Percentiles rank a stretch among this genome's conserved stretches.
Evolutionary conservation across 2,797 vertebrate species (phyloP).

Genomic region (Neosalanx taihuensis): DNA sequence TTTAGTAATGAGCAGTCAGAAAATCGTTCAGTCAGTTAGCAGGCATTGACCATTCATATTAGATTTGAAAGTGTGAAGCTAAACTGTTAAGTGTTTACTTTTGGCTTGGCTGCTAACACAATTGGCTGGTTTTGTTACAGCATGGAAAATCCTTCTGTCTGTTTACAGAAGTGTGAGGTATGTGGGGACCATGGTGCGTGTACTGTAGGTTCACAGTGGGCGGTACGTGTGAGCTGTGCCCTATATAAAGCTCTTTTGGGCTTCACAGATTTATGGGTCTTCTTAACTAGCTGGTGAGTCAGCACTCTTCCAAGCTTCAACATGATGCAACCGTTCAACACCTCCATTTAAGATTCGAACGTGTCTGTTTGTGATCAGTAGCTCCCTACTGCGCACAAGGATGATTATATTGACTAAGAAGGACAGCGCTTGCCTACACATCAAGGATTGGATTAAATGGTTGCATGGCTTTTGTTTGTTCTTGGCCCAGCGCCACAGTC

Average conservation of each 20-base stretch:
- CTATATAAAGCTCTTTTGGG: constrained; percentile 17
- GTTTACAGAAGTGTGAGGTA: neutral
- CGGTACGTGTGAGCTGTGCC: neutral
- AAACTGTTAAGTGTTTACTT: neutral
- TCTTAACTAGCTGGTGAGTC: constrained; percentile 15
- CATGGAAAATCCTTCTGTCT: constrained; percentile 2
- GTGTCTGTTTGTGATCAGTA: neutral
- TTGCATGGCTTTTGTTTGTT: neutral
- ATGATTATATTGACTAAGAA: neutral
- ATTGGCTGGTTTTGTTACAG: constrained; percentile 6
- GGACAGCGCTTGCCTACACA: neutral
- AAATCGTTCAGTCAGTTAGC: neutral
- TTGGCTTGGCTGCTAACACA: neutral
- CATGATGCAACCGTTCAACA: constrained; percentile 1
- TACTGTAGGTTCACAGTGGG: constrained; percentile 3
- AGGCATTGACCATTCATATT: neutral
- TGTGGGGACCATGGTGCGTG: neutral
- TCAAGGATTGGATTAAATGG: neutral
- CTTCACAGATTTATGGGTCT: neutral
- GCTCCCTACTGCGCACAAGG: neutral
- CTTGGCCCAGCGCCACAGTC: neutral
- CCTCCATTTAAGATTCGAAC: neutral
- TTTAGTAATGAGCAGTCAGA: neutral
- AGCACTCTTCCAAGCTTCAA: neutral
- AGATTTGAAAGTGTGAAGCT: neutral